Evolutionary conservation across 2,888 invertebrate species (phyloP).

Genomic region (Cyclophora punctaria): DNA sequence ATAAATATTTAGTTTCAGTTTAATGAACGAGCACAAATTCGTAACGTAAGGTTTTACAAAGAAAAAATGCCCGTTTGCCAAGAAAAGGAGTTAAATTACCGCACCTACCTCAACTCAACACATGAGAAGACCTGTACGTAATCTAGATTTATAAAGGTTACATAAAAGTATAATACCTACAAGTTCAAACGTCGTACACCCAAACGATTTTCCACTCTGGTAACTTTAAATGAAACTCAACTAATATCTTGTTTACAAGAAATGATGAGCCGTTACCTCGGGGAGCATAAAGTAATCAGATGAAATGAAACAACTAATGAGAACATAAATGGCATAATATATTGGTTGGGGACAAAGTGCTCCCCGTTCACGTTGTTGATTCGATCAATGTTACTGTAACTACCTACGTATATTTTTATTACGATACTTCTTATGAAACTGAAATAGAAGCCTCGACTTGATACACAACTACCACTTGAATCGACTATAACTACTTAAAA

Average conservation of each 20-base stretch:
- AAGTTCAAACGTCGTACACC: conserved; percentile 2
- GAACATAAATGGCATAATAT: conserved; percentile 66
- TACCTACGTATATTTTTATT: conserved; percentile 7
- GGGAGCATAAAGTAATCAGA: conserved; percentile 58
- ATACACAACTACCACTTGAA: neutral
- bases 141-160: too few relatives aligned
- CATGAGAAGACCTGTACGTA: too few relatives aligned
- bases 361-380: conserved; percentile 14
- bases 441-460: conserved; percentile 1
- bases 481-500: too few relatives aligned
- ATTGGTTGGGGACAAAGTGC: conserved; percentile 59
- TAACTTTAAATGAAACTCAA: conserved; percentile 44
- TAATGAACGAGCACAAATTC: too few relatives aligned
- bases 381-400: too few relatives aligned
- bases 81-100: too few relatives aligned
- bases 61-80: too few relatives aligned
- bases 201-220: conserved; percentile 37
- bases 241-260: conserved; percentile 49
- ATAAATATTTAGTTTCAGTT: too few relatives aligned
- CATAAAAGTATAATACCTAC: neutral
- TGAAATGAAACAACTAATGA: conserved; percentile 68
- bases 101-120: too few relatives aligned
- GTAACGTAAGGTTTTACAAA: too few relatives aligned
- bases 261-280: conserved; percentile 52
- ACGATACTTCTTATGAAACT: conserved; percentile 18